phyloP scores from a whole-genome alignment of 2,888 invertebrate species.

The Linyphia triangularis region DNA sequence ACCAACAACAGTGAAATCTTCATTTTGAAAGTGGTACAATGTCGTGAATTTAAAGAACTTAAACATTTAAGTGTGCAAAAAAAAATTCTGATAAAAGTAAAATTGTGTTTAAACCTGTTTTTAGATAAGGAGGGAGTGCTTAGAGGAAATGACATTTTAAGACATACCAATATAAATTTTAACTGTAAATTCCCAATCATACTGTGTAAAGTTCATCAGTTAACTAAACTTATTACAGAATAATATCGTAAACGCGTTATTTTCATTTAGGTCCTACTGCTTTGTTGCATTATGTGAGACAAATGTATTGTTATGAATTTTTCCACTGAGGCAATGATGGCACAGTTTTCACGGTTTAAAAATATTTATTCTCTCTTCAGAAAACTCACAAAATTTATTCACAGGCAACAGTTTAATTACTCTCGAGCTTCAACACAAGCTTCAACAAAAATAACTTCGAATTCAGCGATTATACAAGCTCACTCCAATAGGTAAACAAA shows the following conservation, averaged over 20 bases:
- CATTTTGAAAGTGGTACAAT: not conserved
- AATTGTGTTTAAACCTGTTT: not conserved
- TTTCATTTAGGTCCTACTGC: not conserved
- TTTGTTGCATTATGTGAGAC: not conserved
- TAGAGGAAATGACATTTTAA: not conserved
- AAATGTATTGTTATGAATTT: too few species aligned
- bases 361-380: too few species aligned
- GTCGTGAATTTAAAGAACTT: not conserved
- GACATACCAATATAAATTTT: not conserved
- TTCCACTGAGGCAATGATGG: too few species aligned
- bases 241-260: not conserved
- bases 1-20: not conserved
- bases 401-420: too few species aligned
- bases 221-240: not conserved
- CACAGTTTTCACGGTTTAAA: too few species aligned
- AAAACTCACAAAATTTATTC: too few species aligned
- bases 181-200: not conserved
- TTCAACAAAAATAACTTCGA: too few species aligned
- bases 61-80: not conserved
- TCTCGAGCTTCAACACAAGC: too few species aligned
- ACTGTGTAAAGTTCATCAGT: not conserved
- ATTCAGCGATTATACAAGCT: too few species aligned
- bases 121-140: not conserved
- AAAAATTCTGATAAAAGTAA: constrained; percentile 19
- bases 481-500: too few species aligned